Conservation (phyloP, 2,888 invertebrate genomes). For the Melanostoma mellinum region DNA sequence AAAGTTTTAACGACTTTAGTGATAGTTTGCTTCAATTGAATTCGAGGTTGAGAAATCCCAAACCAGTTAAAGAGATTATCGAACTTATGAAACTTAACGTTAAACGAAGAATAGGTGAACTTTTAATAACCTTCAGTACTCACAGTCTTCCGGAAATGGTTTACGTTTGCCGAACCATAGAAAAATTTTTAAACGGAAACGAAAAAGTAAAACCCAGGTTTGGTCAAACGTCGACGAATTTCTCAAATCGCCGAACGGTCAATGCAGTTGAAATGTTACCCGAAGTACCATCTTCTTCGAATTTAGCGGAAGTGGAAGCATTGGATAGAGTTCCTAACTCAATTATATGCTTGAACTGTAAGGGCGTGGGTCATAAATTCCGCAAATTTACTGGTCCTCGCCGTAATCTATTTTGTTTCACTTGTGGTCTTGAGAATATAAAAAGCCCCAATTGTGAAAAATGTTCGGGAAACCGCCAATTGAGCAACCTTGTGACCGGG, state of each 20-base stretch:
- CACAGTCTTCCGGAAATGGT: too few relatives aligned
- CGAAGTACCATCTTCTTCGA: neutral
- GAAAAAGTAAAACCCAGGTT: neutral
- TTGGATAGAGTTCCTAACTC: neutral
- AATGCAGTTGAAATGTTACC: neutral
- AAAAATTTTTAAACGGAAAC: too few relatives aligned
- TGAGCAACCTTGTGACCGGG: neutral
- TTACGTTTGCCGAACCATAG: too few relatives aligned
- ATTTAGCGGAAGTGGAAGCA: neutral
- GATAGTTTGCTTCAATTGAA: too few relatives aligned
- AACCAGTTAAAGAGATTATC: too few relatives aligned
- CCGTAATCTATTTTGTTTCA: neutral
- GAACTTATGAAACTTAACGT: too few relatives aligned
- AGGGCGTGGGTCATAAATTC: neutral
- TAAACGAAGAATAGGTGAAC: too few relatives aligned
- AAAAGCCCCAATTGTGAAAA: slow-evolving; percentile 1
- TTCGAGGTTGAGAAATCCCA: too few relatives aligned
- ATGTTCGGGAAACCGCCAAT: slow-evolving; percentile 3
- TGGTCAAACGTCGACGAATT: neutral
- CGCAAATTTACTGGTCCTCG: neutral
- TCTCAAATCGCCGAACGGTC: neutral
- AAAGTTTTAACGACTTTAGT: too few relatives aligned
- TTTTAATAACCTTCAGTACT: too few relatives aligned
- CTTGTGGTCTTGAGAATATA: neutral
- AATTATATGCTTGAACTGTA: neutral